Percentiles rank a stretch among this genome's conserved stretches.
Conservation (phyloP, 2,113 vertebrate species). For the Bubo blakistoni region DNA sequence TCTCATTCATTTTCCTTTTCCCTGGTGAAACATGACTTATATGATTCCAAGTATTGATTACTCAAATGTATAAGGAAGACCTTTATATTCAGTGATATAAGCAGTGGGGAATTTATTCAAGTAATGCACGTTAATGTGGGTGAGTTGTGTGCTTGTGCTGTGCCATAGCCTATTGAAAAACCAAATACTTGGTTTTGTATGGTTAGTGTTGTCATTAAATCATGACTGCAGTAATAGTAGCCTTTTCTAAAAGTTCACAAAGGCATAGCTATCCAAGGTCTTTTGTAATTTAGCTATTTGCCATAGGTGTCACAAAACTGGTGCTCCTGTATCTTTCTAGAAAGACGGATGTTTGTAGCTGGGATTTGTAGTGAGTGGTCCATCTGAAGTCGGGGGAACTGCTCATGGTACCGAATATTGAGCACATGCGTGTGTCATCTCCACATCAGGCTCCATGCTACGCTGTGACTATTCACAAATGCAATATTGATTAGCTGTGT, state of each 20-base stretch:
- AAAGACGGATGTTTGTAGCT: too few species aligned
- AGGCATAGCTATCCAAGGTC: not conserved
- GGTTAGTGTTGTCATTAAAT: not conserved
- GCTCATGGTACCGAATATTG: not conserved
- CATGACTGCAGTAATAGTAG: not conserved
- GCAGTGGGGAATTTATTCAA: not conserved
- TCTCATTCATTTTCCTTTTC: constrained; percentile 23
- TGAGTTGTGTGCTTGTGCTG: not conserved
- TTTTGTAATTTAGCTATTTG: not conserved
- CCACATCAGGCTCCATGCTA: not conserved
- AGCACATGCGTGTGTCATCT: fast-evolving
- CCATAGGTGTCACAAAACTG: fast-evolving
- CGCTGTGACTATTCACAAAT: not conserved
- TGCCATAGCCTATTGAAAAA: not conserved
- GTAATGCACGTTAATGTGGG: not conserved
- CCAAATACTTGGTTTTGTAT: not conserved
- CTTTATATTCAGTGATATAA: not conserved
- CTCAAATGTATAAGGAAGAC: not conserved
- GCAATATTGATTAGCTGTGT: not conserved
- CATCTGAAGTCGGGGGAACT: fast-evolving
- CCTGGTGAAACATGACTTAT: not conserved
- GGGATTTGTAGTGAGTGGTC: not conserved
- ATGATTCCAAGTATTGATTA: constrained; percentile 33
- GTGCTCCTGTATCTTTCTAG: not conserved
- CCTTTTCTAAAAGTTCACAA: not conserved